phyloP scores from a whole-genome alignment of 2,797 vertebrate species.

The Gorsachius magnificus region DNA sequence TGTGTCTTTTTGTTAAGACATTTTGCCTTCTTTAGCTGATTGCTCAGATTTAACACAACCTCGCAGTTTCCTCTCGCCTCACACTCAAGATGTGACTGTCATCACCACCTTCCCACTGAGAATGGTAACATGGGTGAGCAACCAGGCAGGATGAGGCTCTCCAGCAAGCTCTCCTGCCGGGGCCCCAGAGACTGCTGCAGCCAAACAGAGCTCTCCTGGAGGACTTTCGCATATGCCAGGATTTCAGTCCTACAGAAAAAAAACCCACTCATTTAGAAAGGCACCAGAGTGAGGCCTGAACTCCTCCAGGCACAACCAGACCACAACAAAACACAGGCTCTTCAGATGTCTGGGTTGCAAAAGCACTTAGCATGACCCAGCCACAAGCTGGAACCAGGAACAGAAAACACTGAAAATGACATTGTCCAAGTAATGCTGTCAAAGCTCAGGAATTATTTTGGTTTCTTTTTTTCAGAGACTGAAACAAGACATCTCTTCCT shows the following conservation, averaged over 20 bases:
- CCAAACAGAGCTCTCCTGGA: not conserved
- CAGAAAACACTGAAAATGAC: fast-evolving
- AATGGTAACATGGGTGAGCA: not conserved
- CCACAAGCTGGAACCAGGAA: not conserved
- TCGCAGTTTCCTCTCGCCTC: not conserved
- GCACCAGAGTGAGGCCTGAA: not conserved
- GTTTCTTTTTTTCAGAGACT: not conserved
- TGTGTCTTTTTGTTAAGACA: not conserved
- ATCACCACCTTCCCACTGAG: not conserved
- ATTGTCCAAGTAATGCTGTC: not conserved
- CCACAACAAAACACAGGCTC: not conserved
- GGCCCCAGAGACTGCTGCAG: not conserved
- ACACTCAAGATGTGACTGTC: not conserved
- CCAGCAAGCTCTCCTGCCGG: not conserved
- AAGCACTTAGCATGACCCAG: not conserved
- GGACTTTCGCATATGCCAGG: not conserved
- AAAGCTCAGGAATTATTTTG: not conserved
- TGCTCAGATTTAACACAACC: not conserved
- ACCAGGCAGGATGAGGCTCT: not conserved
- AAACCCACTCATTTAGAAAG: not conserved
- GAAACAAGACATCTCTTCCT: not conserved
- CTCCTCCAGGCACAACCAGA: not conserved
- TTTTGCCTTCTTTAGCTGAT: not conserved
- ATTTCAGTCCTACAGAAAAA: not conserved
- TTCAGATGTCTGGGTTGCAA: not conserved